Base-by-base conservation (phyloP, 2,797 vertebrate genomes). In the Tinamus major region DNA sequence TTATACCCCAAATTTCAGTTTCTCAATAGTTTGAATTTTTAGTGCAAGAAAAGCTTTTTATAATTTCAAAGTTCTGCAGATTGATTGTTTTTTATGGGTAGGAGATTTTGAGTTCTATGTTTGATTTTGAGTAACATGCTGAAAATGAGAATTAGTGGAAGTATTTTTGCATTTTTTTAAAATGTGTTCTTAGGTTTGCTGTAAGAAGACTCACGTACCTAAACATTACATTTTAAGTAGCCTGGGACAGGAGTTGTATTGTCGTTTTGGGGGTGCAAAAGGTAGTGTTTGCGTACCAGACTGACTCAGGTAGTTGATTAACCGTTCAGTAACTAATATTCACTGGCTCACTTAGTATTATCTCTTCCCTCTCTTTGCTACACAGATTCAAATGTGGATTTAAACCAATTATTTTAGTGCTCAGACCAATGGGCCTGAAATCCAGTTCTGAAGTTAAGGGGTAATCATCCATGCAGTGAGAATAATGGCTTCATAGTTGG, bases 401-500 rank as follows among this genome's bases (percentile, higher is more conserved):
- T 84, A 56, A 68, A 88, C 31, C 83, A 92, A 85, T 77, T 96
- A 81, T 29, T 59, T 71, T 49, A 75, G 33, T 31, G 41, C 62
- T 87, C 44, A 92, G 88, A 75, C 56, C 78, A 92, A 33, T 0
- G 1, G 77, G 48, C 69, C 69, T 89, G 91, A 92, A 92, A 93
- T 78, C 90, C 84, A 87, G 84, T 46, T 61, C 81, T 77, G 78
- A 72, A 81, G 81, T 87, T 87, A 77, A 56, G 35, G 48, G 31
- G 78, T 82, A 95, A 95, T 94, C 48, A 55, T 56, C 79, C 76
- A 37, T 87, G 79, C 81, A 85, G 35, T 59, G 75, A 86, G 35
- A 91, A 37, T 48, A 82, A 68, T 10, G 23, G 49, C 49, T 88
- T 86, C 3, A 3, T 70, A 63, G 24, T 51, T 71, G 69, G 58